Percentiles rank a stretch among this genome's conserved stretches.
These are phyloP conservation scores for Patagioenas fasciata DNA, from an alignment of 2,113 vertebrate genomes.

Conservation along the genomic window DNA sequence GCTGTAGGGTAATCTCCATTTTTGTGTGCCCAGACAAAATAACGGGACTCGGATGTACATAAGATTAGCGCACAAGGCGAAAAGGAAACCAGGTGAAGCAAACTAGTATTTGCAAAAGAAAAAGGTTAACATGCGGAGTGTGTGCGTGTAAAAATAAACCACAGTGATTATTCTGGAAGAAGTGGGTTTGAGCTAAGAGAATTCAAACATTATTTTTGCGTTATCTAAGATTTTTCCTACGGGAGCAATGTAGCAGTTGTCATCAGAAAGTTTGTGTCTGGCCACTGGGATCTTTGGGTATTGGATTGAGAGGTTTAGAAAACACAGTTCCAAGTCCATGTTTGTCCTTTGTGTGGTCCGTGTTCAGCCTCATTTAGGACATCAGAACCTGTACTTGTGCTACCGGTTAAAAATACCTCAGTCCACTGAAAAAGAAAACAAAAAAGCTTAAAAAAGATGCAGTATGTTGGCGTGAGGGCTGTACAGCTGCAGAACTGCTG, in stretches of 20 bases:
- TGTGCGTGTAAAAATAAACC: background rate
- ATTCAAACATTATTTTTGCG: background rate
- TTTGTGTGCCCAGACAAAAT: background rate
- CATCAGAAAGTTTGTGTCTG: background rate
- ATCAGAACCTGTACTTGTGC: background rate
- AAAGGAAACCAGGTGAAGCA: background rate
- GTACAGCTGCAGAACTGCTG: background rate
- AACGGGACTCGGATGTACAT: background rate
- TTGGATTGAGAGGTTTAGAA: background rate
- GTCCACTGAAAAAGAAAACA: background rate
- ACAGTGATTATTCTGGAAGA: background rate
- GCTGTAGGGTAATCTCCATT: slow-evolving; percentile 11
- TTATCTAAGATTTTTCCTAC: background rate
- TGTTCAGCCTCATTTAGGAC: background rate
- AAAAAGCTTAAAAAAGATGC: background rate
- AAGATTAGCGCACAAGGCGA: background rate
- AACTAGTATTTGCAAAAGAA: background rate
- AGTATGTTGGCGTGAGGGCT: fast-evolving
- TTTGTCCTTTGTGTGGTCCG: background rate
- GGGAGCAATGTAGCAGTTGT: fast-evolving
- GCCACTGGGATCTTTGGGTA: background rate
- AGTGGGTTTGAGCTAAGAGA: background rate
- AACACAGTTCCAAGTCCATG: background rate
- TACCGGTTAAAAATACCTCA: background rate
- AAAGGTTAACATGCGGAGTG: background rate